Base-by-base conservation (phyloP, 1,140 invertebrate genomes). In the Platyscapa corneri region DNA sequence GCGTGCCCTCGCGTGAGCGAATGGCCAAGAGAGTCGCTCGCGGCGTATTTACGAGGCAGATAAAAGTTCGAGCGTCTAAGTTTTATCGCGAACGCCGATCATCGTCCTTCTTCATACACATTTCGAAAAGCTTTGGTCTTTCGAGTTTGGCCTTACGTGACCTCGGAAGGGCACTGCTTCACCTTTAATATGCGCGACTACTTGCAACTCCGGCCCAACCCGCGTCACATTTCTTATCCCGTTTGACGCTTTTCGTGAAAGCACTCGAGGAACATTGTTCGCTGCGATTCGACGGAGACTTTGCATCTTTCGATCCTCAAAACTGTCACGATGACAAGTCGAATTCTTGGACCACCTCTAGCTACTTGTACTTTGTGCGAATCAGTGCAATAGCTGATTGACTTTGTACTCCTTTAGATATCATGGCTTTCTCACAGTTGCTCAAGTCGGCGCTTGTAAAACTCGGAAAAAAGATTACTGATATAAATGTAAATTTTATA, bases 11-110 rank as follows among this genome's bases (percentile, higher is more conserved):
- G 74, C 80, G 39, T 27, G n/a, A n/a, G 79, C 27, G 49, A 27
- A 79, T 3, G n/a, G 46, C 49, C 76, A 20, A 23, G 67, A 83
- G 82, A 83, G n/a, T 83, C 75, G 30, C 83, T 72, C 72, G 23
- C 74, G 42, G 56, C 34, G 70, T 78, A 86, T 86, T 86, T 86
- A 86, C 76, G 85, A 86, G 85, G 3, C 32, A 83, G 85, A 86
- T 86, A 86, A 86, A 86, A 86, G 85, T 86, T 86, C 82, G 76
- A 86, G 81, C 75, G 82, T 83, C 75, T 70, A 82, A 80, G 76
- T 46, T 86, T 86, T 86, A 86, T 86, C 82, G 77, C 76, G 80
- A n/a, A 23, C 23, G 5, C 80, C 56, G 72, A 83, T 83, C 75
- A 27, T 49, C 72, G 72, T 81, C 46, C 84, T 82, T 86, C 74